A percentile compares a stretch with the other conserved stretches of the same genome.
Conservation (phyloP, 2,888 invertebrate genomes). For the Clanis bilineata region DNA sequence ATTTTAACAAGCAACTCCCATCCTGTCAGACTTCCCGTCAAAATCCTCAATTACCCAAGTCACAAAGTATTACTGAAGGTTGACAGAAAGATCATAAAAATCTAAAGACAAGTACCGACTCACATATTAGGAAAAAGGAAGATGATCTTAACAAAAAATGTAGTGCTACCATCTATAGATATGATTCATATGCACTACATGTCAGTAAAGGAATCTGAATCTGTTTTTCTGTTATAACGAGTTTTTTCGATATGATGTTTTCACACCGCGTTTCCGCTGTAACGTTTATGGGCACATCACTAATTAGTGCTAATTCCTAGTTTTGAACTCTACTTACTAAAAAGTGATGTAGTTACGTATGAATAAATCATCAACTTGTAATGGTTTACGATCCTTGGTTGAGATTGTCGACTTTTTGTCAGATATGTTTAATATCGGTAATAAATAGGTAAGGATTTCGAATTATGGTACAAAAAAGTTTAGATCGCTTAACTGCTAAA, state of each 20-base stretch:
- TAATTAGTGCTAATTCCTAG: conserved; percentile 5
- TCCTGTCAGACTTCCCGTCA: too few species aligned
- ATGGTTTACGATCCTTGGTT: background rate
- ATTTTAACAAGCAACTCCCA: too few species aligned
- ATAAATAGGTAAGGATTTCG: too few species aligned
- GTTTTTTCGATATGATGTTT: background rate
- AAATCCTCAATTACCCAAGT: too few species aligned
- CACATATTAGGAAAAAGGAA: background rate
- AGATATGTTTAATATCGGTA: too few species aligned
- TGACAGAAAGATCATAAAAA: background rate
- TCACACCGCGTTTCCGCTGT: background rate
- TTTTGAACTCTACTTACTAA: background rate
- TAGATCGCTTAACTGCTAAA: too few species aligned
- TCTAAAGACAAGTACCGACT: background rate
- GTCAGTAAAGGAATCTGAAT: background rate
- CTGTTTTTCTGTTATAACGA: conserved; percentile 5
- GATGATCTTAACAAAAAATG: background rate
- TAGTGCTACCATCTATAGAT: background rate
- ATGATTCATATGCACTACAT: background rate
- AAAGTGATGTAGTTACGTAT: background rate
- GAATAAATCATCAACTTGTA: background rate
- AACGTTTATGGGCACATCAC: background rate
- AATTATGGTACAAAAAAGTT: too few species aligned
- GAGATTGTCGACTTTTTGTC: background rate
- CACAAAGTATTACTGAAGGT: background rate